Evolutionary conservation across 2,113 vertebrate genomes (phyloP).

Genomic region (Polyodon spathula): DNA sequence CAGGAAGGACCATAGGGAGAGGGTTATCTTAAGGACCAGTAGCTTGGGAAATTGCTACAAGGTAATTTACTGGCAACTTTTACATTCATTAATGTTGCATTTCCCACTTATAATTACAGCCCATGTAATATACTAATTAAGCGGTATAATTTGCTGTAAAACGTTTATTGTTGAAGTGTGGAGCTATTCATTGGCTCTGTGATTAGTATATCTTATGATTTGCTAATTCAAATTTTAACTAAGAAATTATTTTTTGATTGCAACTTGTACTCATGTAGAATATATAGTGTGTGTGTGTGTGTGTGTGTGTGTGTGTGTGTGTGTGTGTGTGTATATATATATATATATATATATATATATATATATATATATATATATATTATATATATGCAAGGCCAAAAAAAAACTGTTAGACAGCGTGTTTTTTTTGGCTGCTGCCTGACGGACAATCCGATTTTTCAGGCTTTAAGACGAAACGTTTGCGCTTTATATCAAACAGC

Average conservation of each 20-base stretch:
- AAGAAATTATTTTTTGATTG: neutral
- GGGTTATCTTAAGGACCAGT: slow-evolving; percentile 94
- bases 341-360: neutral
- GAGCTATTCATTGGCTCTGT: neutral
- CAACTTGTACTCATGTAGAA: neutral
- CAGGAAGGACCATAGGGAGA: slow-evolving; percentile 82
- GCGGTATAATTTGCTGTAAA: slow-evolving; percentile 67
- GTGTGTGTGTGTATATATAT: neutral
- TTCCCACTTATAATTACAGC: slow-evolving; percentile 82
- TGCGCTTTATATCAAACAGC: too few species aligned
- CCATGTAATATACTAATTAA: slow-evolving; percentile 90
- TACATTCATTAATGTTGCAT: slow-evolving; percentile 78
- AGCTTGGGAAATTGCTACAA: slow-evolving; percentile 94
- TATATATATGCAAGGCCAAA: too few species aligned
- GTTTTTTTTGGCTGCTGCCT: too few species aligned
- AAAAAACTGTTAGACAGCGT: too few species aligned
- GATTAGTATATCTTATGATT: neutral
- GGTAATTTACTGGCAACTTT: slow-evolving; percentile 94
- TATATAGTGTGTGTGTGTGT: too few species aligned
- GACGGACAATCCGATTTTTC: too few species aligned
- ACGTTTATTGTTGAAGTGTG: slow-evolving; percentile 53
- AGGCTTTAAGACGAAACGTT: too few species aligned
- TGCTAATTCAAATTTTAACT: slow-evolving; percentile 4
- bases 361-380: neutral
- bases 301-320: too few species aligned